Base-by-base conservation (phyloP, 2,113 vertebrate genomes). In the Oryzias celebensis region DNA sequence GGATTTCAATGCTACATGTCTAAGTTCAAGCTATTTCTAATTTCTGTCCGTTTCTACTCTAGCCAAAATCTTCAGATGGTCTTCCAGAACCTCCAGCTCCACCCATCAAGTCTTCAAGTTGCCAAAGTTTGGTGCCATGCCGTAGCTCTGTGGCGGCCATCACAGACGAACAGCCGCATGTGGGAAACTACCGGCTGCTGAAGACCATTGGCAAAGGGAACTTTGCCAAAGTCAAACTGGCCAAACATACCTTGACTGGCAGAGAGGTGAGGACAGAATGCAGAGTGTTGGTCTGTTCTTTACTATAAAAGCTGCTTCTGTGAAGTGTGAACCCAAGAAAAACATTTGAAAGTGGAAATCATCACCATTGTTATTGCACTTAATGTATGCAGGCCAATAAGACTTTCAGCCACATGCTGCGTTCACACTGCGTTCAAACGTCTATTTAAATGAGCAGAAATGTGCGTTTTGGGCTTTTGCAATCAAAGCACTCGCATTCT, bases 161-260 rank as follows among this genome's bases (percentile, higher is more conserved):
- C 56, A 45, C 56, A 3, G 88, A 88, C 17, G 86, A 89, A 0
- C 78, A 80, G 58, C 88, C 86, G 7, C 86, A 87, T 22, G 46
- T 88, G 1, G 88, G 88, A 20, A 85, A 87, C 85, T 89, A 89
- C 64, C 73, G 86, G 4, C 83, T 89, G 42, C 63, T 87, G 52
- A 89, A 89, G 52, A 89, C 88, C 68, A 87, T 89, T 48, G 88
- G 88, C 44, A 89, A 89, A 64, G 88, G 88, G 18, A 89, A 89
- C 85, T 89, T 89, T 12, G 88, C 88, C 52, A 89, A 89, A 52
- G 88, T 89, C 36, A 89, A 89, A 58, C 86, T 89, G 49, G 88
- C 86, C 24, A 71, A 80, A 6, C 88, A 89, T 53, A 58, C 75
- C 1, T 74, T 88, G 77, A 89, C 86, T 0, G 81, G 81, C 46